A percentile compares a stretch with the other conserved stretches of the same genome.
Conservation (phyloP, 37 sponge, comb jelly and placozoan genomes). For the Halisarca cf. caerulea region DNA sequence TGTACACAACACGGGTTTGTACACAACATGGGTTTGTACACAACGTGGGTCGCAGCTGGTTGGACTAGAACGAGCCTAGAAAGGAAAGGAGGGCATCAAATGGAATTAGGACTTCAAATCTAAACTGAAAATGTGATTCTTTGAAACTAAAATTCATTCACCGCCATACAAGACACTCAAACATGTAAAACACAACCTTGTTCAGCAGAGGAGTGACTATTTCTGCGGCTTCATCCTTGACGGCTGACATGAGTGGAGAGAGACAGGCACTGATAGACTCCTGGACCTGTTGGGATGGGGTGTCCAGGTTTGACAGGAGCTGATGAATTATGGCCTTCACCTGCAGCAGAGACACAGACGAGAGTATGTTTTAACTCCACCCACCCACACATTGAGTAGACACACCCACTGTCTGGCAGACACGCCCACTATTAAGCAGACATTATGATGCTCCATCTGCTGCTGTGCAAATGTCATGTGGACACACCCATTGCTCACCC, state of each 20-base stretch:
- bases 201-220: constrained; percentile 80
- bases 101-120: no score
- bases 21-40: no score
- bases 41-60: no score
- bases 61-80: no score
- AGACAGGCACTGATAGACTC: constrained; percentile 94
- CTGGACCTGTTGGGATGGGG: constrained; percentile 95
- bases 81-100: neutral
- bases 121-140: no score
- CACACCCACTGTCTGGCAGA: neutral
- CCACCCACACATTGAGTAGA: neutral
- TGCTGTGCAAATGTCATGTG: no score
- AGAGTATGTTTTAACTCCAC: neutral
- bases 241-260: constrained; percentile 75
- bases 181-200: constrained; percentile 68
- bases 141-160: no score
- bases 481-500: no score
- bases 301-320: constrained; percentile 85
- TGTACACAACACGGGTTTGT: no score
- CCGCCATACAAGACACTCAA: neutral
- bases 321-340: constrained; percentile 82
- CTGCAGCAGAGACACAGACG: constrained; percentile 15
- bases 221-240: constrained; percentile 74
- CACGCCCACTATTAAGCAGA: neutral
- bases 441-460: no score